Conservation (phyloP, 2,888 invertebrate species). For the Clepsis dumicolana region DNA sequence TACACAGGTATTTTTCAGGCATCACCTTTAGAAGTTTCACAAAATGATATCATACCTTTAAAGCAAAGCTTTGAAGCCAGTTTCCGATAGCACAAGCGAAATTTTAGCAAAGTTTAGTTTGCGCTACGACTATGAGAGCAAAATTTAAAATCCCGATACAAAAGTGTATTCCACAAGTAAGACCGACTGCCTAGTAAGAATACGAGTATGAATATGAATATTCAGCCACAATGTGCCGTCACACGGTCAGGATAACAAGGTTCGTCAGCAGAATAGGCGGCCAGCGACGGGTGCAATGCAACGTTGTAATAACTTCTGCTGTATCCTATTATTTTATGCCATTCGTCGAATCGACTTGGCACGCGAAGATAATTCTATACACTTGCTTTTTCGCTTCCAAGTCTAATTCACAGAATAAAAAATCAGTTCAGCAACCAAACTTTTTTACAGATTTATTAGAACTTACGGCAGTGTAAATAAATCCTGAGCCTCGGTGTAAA, state of each 20-base stretch:
- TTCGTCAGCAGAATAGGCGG: slow-evolving; percentile 77
- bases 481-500: slow-evolving; percentile 44
- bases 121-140: slow-evolving; percentile 14
- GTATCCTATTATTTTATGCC: slow-evolving; percentile 53
- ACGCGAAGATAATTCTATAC: slow-evolving; percentile 54
- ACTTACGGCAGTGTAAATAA: slow-evolving; percentile 42
- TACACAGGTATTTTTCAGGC: background rate
- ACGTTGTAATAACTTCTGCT: slow-evolving; percentile 66
- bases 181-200: slow-evolving; percentile 59
- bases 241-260: slow-evolving; percentile 78
- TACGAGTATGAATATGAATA: slow-evolving; percentile 80
- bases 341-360: slow-evolving; percentile 60
- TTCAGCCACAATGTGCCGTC: slow-evolving; percentile 72
- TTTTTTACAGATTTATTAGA: slow-evolving; percentile 3
- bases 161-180: slow-evolving; percentile 55
- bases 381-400: slow-evolving; percentile 41
- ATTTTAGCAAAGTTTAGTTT: slow-evolving; percentile 11
- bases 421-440: background rate
- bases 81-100: background rate
- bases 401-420: slow-evolving; percentile 40
- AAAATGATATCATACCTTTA: background rate
- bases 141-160: slow-evolving; percentile 51
- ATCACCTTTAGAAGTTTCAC: background rate
- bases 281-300: slow-evolving; percentile 54
- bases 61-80: background rate